These are phyloP conservation scores for Spinibarbus caldwelli DNA, from an alignment of 2,797 vertebrate genomes.

Conservation along the genomic window DNA sequence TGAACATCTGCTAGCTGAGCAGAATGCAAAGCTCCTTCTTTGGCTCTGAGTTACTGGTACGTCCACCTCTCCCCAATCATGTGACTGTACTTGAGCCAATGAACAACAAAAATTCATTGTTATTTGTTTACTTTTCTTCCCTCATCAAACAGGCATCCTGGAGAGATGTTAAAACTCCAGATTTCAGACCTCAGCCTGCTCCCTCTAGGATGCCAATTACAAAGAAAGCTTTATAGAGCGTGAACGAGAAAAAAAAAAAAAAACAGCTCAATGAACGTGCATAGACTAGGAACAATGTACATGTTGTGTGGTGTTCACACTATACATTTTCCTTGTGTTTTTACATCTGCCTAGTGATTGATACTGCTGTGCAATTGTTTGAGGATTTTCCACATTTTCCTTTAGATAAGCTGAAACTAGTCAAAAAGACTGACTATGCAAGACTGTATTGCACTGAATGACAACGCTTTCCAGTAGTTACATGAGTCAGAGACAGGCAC, in stretches of 20 bases:
- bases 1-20: neutral
- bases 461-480: neutral
- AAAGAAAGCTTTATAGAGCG: constrained; percentile 14
- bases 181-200: constrained; percentile 25
- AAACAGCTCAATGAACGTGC: neutral
- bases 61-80: neutral
- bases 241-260: neutral
- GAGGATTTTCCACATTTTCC: neutral
- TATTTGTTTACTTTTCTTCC: constrained; percentile 50
- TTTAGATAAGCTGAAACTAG: neutral
- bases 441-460: neutral
- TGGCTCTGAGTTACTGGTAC: neutral
- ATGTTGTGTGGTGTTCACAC: neutral
- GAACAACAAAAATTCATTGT: neutral
- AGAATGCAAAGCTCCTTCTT: neutral
- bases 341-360: neutral
- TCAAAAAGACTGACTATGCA: neutral
- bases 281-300: neutral
- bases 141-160: constrained; percentile 10
- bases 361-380: neutral
- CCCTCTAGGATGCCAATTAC: neutral
- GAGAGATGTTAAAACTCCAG: constrained; percentile 2
- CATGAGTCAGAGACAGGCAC: neutral
- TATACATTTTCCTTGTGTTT: neutral
- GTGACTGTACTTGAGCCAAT: constrained; percentile 1